Conservation (phyloP, 2,888 invertebrate genomes). For the Elegia similella region DNA sequence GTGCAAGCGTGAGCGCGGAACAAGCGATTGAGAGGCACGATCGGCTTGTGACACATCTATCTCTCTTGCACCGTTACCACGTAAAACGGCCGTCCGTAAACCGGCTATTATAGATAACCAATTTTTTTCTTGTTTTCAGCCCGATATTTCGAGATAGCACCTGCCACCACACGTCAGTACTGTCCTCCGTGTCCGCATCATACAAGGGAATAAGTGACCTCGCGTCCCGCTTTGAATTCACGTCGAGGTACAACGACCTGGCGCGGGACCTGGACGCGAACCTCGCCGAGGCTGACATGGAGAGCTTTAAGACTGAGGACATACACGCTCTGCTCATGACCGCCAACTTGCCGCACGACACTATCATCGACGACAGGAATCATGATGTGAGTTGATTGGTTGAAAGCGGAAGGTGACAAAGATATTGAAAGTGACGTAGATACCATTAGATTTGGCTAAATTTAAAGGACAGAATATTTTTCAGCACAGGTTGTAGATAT, state of each 20-base stretch:
- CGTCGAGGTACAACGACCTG: conserved; percentile 90
- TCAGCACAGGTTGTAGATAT: no score
- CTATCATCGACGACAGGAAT: conserved; percentile 75
- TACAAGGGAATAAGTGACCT: conserved; percentile 87
- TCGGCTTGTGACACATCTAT: no score
- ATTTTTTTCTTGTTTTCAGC: conserved; percentile 71
- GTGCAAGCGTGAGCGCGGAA: no score
- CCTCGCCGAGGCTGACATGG: conserved; percentile 97
- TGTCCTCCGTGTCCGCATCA: conserved; percentile 90
- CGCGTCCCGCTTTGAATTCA: conserved; percentile 74
- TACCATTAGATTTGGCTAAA: no score
- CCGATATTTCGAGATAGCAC: conserved; percentile 88
- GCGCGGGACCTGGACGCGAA: conserved; percentile 95
- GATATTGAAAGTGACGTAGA: no score
- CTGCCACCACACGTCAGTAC: conserved; percentile 90
- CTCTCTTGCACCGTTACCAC: no score
- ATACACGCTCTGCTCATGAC: conserved; percentile 90
- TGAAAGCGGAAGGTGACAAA: no score
- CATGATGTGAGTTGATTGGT: conserved; percentile 67
- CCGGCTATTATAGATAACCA: no score
- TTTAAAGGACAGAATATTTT: no score
- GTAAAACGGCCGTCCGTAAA: no score
- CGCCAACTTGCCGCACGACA: conserved; percentile 87
- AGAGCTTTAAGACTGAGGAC: conserved; percentile 95
- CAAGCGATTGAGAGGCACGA: no score